Evolutionary conservation across 2,113 vertebrate genomes (phyloP).

Genomic region (Aptenodytes forsteri): DNA sequence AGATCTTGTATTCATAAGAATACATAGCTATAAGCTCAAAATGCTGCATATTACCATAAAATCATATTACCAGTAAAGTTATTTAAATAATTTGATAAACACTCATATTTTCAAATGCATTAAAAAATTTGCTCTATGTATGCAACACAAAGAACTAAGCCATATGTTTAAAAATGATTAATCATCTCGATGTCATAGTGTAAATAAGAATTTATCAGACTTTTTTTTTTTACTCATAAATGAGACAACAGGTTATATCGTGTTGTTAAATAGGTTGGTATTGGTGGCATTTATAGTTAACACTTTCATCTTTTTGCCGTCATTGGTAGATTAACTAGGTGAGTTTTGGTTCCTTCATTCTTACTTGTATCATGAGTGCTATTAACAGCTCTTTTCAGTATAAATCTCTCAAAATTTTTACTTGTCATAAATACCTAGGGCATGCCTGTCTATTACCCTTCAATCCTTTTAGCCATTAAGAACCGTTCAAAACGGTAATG

Average conservation of each 20-base stretch:
- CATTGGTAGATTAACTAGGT: background rate
- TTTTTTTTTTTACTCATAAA: background rate
- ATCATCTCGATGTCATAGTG: background rate
- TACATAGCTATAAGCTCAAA: background rate
- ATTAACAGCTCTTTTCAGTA: background rate
- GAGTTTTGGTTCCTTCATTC: background rate
- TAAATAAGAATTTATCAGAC: background rate
- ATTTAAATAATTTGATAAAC: background rate
- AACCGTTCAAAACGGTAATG: background rate
- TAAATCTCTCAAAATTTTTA: background rate
- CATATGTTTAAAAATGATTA: background rate
- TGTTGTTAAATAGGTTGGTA: background rate
- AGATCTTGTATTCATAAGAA: background rate
- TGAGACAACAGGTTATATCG: background rate
- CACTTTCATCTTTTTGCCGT: background rate
- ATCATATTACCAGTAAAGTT: background rate
- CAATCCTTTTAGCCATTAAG: background rate
- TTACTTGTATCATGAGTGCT: background rate
- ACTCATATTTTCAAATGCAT: background rate
- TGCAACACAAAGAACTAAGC: background rate
- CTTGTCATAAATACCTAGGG: background rate
- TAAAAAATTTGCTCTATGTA: background rate
- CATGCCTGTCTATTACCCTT: background rate
- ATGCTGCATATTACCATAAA: background rate
- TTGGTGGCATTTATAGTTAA: background rate